Percentiles rank a stretch among this genome's conserved stretches.
phyloP scores from a whole-genome alignment of 92 coral and sea anemone genomes.

The Pocillopora meandrina region DNA sequence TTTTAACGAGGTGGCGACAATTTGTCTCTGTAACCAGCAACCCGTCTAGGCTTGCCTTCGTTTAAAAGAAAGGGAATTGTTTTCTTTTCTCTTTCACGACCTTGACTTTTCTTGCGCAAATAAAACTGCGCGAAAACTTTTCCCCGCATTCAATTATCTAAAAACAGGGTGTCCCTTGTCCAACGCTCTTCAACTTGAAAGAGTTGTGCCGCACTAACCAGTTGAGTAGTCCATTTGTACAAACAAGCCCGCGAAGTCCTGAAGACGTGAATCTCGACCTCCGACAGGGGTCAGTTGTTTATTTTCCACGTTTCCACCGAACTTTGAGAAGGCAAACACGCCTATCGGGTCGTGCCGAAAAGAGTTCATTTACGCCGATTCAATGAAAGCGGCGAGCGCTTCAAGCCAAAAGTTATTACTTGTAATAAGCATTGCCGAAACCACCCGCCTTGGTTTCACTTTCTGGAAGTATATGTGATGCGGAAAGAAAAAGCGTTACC shows the following conservation, averaged over 20 bases:
- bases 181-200: constrained; percentile 1
- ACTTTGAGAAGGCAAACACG: constrained; percentile 8
- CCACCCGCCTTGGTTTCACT: constrained; percentile 11
- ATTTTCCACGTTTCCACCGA: constrained; percentile 1
- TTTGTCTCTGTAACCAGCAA: constrained; percentile 21
- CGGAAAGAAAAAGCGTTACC: constrained; percentile 11
- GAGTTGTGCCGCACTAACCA: neutral
- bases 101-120: constrained; percentile 37
- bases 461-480: too few species aligned
- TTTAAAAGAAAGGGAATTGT: constrained; percentile 41
- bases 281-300: constrained; percentile 26
- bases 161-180: neutral
- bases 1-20: constrained; percentile 29
- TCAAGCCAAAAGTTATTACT: constrained; percentile 13
- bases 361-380: constrained; percentile 14
- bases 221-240: constrained; percentile 28
- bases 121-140: constrained; percentile 2
- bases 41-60: constrained; percentile 43
- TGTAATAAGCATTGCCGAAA: constrained; percentile 20
- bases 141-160: constrained; percentile 10
- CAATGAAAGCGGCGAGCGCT: constrained; percentile 41
- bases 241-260: constrained; percentile 32
- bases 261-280: constrained; percentile 24
- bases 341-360: constrained; percentile 7
- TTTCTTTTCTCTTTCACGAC: constrained; percentile 29